These are phyloP conservation scores for Drusus annulatus DNA, from an alignment of 1,140 invertebrate species.

Conservation along the genomic window DNA sequence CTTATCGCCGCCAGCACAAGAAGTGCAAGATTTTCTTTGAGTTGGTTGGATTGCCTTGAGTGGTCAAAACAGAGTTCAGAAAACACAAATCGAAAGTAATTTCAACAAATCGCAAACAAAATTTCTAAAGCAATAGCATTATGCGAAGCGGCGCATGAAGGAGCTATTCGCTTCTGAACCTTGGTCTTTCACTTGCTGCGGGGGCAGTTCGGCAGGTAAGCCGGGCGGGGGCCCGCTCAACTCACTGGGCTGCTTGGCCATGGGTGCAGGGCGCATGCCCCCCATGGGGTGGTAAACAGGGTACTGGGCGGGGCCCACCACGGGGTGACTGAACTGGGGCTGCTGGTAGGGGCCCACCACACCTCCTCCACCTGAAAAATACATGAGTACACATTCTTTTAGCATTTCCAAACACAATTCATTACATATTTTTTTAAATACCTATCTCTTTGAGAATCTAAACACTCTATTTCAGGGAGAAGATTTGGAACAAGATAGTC, in stretches of 20 bases:
- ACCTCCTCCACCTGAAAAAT: slow-evolving; percentile 58
- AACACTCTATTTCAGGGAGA: too few relatives aligned
- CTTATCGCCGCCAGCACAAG: too few relatives aligned
- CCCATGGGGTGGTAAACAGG: slow-evolving; percentile 73
- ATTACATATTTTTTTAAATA: too few relatives aligned
- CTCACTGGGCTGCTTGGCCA: slow-evolving; percentile 84
- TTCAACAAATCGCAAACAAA: slow-evolving; percentile 38
- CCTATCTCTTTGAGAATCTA: too few relatives aligned
- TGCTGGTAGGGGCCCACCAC: slow-evolving; percentile 63
- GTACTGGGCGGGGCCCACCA: slow-evolving; percentile 67
- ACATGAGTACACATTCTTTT: too few relatives aligned
- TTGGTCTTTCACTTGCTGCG: slow-evolving; percentile 76
- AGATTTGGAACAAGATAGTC: too few relatives aligned
- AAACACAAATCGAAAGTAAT: slow-evolving; percentile 44
- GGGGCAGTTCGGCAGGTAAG: slow-evolving; percentile 59
- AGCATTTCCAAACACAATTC: too few relatives aligned
- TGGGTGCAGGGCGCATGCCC: slow-evolving; percentile 74
- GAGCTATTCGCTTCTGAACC: slow-evolving; percentile 64
- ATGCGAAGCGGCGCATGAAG: neutral
- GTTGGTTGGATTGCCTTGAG: too few relatives aligned
- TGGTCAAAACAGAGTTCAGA: slow-evolving; percentile 22
- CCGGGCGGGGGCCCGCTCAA: slow-evolving; percentile 73
- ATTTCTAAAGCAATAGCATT: neutral
- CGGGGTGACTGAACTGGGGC: slow-evolving; percentile 66
- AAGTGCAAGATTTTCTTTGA: too few relatives aligned